Conservation (phyloP, 2,797 vertebrate genomes). For the Luscinia luscinia region DNA sequence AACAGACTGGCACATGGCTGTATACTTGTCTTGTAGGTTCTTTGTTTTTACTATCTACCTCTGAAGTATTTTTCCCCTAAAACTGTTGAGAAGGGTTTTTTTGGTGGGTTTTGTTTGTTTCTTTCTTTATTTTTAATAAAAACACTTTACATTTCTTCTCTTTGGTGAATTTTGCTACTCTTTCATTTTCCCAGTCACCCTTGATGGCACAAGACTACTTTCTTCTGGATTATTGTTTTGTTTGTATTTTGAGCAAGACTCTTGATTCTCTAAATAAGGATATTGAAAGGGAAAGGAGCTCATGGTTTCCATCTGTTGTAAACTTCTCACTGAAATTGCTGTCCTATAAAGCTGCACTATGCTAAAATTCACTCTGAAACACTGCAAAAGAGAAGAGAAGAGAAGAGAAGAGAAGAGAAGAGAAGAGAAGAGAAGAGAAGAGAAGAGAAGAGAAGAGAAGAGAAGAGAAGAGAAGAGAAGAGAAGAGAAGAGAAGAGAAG, state of each 20-base stretch:
- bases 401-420: background rate
- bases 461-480: too few species aligned
- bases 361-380: background rate
- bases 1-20: background rate
- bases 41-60: background rate
- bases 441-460: background rate
- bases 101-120: background rate
- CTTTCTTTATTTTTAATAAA: fast-evolving
- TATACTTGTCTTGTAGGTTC: background rate
- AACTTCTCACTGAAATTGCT: background rate
- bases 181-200: background rate
- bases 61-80: background rate
- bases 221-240: background rate
- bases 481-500: background rate
- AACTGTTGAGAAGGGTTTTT: background rate
- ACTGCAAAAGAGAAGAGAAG: background rate
- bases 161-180: background rate
- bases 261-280: background rate
- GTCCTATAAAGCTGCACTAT: background rate
- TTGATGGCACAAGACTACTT: background rate
- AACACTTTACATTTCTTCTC: background rate
- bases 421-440: background rate
- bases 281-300: background rate
- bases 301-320: background rate
- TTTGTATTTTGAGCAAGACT: background rate